Evolutionary conservation across 2,113 vertebrate genomes (phyloP), one percentile per base, ranked within the genome.

Genomic region (Clarias macrocephalus): DNA sequence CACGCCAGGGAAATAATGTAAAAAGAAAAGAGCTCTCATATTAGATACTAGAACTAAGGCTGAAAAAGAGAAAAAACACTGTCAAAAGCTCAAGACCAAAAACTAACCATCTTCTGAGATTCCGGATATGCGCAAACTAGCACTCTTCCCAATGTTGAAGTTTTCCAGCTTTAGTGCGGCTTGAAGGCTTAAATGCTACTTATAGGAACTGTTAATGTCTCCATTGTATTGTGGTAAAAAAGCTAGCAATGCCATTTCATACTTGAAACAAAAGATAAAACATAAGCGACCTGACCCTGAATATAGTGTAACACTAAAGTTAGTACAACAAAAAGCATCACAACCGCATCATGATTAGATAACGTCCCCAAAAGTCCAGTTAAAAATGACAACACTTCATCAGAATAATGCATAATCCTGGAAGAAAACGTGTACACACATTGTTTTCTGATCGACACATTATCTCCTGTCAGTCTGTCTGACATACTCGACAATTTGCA

Each of bases 241-340:
- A 52, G 21, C 30, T 59, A 59, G 70, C 21, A 11, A 54, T 48
- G 42, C 76, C 28, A 66, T 85, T 59, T 68, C 9, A 28, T 13
- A 66, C 62, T 19, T 42, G 33, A 48, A 33, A 37, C 25, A 79
- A 68, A 88, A 33, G 3, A 0, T 28, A 15, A 73, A 73, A 48
- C 15, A 81, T 63, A 19, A 19, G 66, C 68, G 52, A 81, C 63
- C 42, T 84, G 75, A 80, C 15, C 60, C 77, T 80, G 75, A 66
- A 89, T 72, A 83, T 65, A 66, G 72, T 83, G 80, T 72, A 85
- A 87, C 84, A 87, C 79, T 82, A 83, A 87, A 68, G 21, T 72
- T 63, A 57, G 60, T 75, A 82, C 19, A 75, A 66, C 63, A 54
- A 62, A 30, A 62, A 79, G 60, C 59, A 81, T 77, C 82, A 82